phyloP scores from a whole-genome alignment of 2,797 vertebrate genomes.

The Sebastes minor region DNA sequence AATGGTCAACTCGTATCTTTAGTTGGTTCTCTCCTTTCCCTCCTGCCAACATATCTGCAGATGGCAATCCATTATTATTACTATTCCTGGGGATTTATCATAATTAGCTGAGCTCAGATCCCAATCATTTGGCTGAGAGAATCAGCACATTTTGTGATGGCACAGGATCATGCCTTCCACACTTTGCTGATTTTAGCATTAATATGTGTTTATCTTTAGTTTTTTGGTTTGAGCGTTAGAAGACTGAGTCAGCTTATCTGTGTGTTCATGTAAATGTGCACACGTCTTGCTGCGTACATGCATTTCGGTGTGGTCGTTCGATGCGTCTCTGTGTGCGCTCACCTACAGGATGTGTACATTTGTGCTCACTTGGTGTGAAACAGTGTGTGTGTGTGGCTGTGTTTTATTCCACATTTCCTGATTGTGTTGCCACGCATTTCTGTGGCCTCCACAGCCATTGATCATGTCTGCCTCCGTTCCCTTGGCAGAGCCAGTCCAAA shows the following conservation, averaged over 20 bases:
- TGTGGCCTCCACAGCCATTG: slow-evolving; percentile 44
- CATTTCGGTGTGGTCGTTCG: not conserved
- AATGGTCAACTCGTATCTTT: slow-evolving; percentile 36
- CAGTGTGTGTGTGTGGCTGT: not conserved
- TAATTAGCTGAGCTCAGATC: slow-evolving; percentile 66
- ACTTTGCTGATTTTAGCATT: slow-evolving; percentile 28
- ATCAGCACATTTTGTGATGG: slow-evolving; percentile 53
- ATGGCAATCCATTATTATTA: slow-evolving; percentile 54
- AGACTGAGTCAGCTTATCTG: not conserved
- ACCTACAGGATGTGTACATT: not conserved
- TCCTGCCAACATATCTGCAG: slow-evolving; percentile 38
- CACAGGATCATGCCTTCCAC: slow-evolving; percentile 37
- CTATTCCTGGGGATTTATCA: slow-evolving; percentile 58
- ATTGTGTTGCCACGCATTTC: slow-evolving; percentile 22
- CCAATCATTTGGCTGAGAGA: slow-evolving; percentile 49
- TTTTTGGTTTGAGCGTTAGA: not conserved
- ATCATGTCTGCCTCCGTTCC: slow-evolving; percentile 59
- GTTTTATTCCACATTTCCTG: slow-evolving; percentile 14
- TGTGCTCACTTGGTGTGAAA: not conserved
- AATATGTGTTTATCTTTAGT: slow-evolving; percentile 14
- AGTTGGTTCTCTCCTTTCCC: not conserved
- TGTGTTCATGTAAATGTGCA: not conserved
- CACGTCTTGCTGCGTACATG: not conserved
- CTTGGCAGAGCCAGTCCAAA: slow-evolving; percentile 49
- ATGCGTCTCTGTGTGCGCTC: not conserved